Conservation (phyloP, 2,888 invertebrate species). For the Pheosia gnoma region DNA sequence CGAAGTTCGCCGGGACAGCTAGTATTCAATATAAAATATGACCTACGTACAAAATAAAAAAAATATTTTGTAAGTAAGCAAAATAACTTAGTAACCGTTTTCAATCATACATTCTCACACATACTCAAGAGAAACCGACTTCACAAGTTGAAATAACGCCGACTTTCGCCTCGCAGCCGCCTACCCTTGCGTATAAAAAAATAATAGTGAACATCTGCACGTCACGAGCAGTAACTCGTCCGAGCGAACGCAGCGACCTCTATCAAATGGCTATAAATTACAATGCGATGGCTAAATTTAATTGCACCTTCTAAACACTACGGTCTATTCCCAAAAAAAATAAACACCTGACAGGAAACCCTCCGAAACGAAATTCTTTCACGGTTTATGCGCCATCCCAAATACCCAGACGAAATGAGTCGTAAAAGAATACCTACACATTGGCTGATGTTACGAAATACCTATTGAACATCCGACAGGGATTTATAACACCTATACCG, state of each 20-base stretch:
- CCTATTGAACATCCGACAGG: slow-evolving; percentile 26
- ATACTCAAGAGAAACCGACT: slow-evolving; percentile 27
- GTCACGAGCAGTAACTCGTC: slow-evolving; percentile 52
- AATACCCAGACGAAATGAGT: slow-evolving; percentile 26
- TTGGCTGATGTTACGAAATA: slow-evolving; percentile 12
- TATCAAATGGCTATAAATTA: slow-evolving; percentile 56
- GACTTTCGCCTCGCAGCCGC: slow-evolving; percentile 47
- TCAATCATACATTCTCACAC: slow-evolving; percentile 16
- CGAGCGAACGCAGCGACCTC: slow-evolving; percentile 30
- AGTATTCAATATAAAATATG: too few species aligned
- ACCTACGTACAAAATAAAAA: background rate
- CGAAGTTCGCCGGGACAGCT: too few species aligned
- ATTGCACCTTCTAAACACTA: slow-evolving; percentile 33
- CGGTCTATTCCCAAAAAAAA: slow-evolving; percentile 7
- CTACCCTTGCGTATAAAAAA: slow-evolving; percentile 43
- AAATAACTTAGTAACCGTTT: too few species aligned
- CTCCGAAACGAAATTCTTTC: slow-evolving; percentile 8
- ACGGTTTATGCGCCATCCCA: slow-evolving; percentile 15
- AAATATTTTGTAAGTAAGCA: too few species aligned
- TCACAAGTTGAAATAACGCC: slow-evolving; percentile 43
- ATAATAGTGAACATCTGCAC: slow-evolving; percentile 75
- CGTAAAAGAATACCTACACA: slow-evolving; percentile 27
- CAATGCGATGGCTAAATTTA: slow-evolving; percentile 37
- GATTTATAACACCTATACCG: slow-evolving; percentile 18
- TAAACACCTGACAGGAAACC: slow-evolving; percentile 13